Evolutionary conservation across 2,888 invertebrate genomes (phyloP), one percentile per base, ranked within the genome.

Genomic region (Rhogogaster chlorosoma): DNA sequence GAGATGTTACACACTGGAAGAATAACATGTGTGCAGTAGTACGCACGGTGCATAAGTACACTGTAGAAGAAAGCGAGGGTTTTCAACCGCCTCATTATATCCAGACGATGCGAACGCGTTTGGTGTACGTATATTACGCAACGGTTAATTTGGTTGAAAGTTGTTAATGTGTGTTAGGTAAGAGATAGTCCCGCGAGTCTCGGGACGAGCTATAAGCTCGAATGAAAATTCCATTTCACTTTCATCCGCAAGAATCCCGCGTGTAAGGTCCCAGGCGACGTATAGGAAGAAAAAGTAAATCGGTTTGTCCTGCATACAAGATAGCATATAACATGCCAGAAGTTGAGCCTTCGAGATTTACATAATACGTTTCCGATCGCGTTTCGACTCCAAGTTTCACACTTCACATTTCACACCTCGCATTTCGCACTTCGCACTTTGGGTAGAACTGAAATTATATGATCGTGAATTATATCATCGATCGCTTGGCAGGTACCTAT

Each of bases 71-170:
- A 61, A 61, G 61, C 22, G 22, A 61, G 61, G 61, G 10, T 61
- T 61, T 26, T 61, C 61, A 26, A 10, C 61, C 61, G 61, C 26
- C 61, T 61, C 26, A 53, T 53, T 18, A 5, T n/a, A 18, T n/a
- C 5, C n/a, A n/a, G n/a, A 5, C 53, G n/a, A 53, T 45, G 42
- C 12, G 53, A 53, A 18, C 32, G 32, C 12, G 29, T 70, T n/a
- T n/a, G n/a, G n/a, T n/a, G n/a, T n/a, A n/a, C 22, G 26, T 73
- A 75, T 29, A 49, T 75, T 75, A 15, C 75, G 75, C 49, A 75
- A 78, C 53, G n/a, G 32, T 78, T 78, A 78, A 78, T 78, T 78
- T 57, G n/a, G 78, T 78, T 53, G 78, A 78, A 78, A 78, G 78
- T 78, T 78, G 78, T 53, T 78, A 78, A 78, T 18, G 53, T 32